Evolutionary conservation across 2,888 invertebrate genomes (phyloP).

Genomic region (Zonitis immaculata): DNA sequence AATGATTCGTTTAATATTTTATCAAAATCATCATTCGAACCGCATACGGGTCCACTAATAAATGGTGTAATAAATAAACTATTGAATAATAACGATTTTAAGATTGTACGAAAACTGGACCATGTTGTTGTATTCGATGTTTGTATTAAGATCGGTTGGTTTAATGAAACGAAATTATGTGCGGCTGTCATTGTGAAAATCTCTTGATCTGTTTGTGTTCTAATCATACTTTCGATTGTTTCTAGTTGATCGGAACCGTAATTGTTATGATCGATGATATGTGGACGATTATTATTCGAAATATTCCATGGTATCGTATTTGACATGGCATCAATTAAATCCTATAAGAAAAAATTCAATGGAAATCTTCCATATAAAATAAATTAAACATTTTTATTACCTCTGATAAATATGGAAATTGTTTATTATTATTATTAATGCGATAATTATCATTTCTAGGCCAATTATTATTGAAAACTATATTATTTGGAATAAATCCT

Average conservation of each 20-base stretch:
- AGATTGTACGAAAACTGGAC: constrained; percentile 53
- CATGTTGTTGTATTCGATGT: constrained; percentile 51
- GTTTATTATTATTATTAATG: constrained; percentile 38
- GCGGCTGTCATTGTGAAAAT: constrained; percentile 32
- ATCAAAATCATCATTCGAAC: constrained; percentile 50
- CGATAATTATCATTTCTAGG: constrained; percentile 47
- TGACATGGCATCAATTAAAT: constrained; percentile 48
- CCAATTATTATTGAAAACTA: constrained; percentile 56
- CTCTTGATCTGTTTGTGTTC: constrained; percentile 5
- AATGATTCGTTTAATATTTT: constrained; percentile 46
- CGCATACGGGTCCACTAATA: constrained; percentile 57
- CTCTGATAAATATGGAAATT: constrained; percentile 53
- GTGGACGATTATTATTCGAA: constrained; percentile 27
- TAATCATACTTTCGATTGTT: constrained; percentile 20
- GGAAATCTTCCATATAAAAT: neutral
- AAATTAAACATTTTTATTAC: constrained; percentile 38
- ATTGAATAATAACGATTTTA: constrained; percentile 40
- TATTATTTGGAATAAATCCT: constrained; percentile 33
- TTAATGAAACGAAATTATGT: constrained; percentile 21
- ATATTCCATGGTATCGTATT: constrained; percentile 54
- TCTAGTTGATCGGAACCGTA: constrained; percentile 52
- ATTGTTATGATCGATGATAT: constrained; percentile 53
- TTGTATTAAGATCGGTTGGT: constrained; percentile 49
- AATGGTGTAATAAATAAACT: constrained; percentile 36
- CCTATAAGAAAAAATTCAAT: constrained; percentile 25